Conservation (phyloP, 2,113 vertebrate species). For the Panthera uncia region DNA sequence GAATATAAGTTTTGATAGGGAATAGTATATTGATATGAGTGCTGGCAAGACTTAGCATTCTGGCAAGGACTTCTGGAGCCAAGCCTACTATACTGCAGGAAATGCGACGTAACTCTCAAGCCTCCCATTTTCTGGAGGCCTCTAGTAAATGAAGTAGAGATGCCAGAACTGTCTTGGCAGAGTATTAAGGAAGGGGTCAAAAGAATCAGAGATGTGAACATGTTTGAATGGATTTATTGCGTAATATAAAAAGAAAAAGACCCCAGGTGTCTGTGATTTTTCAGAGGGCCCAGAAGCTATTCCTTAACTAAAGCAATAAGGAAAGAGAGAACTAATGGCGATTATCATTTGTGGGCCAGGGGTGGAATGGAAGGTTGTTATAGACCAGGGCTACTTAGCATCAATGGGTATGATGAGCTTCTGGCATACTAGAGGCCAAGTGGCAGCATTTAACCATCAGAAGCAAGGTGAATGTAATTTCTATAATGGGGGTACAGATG, state of each 20-base stretch:
- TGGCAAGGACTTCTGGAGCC: constrained; percentile 40
- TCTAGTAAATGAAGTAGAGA: constrained; percentile 9
- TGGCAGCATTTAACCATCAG: not conserved
- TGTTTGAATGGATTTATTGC: constrained; percentile 29
- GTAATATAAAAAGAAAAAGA: not conserved
- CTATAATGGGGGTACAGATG: not conserved
- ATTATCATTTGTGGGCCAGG: not conserved
- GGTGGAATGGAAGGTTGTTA: not conserved
- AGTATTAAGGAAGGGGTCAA: constrained; percentile 7
- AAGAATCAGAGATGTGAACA: constrained; percentile 1
- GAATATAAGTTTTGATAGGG: not conserved
- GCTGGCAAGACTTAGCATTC: not conserved
- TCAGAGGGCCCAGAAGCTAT: not conserved
- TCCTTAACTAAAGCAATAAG: not conserved
- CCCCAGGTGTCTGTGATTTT: not conserved
- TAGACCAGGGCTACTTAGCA: not conserved
- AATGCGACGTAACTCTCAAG: not conserved
- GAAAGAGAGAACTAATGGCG: not conserved
- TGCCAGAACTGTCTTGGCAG: constrained; percentile 49
- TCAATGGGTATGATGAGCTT: not conserved
- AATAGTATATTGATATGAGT: not conserved
- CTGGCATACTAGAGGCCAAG: not conserved
- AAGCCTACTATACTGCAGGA: not conserved
- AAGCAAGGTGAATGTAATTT: not conserved
- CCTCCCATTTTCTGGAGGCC: constrained; percentile 32